These are phyloP conservation scores for Pocillopora damicornis DNA, from an alignment of 64 coral and sea anemone species.

Conservation along the genomic window DNA sequence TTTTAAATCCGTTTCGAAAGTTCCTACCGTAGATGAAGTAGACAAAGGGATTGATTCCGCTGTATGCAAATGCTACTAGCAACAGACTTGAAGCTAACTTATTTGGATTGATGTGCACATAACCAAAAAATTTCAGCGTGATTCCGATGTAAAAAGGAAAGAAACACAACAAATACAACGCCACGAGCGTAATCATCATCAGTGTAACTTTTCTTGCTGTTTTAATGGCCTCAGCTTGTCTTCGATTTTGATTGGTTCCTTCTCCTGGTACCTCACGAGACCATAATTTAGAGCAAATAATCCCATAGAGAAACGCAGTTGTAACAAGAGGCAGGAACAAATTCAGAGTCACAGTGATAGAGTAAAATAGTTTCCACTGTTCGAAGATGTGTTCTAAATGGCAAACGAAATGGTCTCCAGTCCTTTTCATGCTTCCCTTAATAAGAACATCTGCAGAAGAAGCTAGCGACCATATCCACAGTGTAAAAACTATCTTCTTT, in stretches of 20 bases:
- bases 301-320: not conserved
- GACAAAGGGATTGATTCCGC: not conserved
- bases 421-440: not conserved
- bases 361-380: not conserved
- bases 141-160: not conserved
- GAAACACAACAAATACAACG: not conserved
- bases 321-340: not conserved
- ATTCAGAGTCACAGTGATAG: not conserved
- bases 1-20: not conserved
- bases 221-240: not conserved
- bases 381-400: no score
- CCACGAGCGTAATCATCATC: conserved; percentile 1
- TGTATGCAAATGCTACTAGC: not conserved
- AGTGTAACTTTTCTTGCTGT: not conserved
- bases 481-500: not conserved
- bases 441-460: not conserved
- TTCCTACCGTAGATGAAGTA: not conserved
- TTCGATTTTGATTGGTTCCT: not conserved
- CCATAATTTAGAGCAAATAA: not conserved
- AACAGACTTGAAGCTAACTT: not conserved
- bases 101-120: not conserved
- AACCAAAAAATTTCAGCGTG: not conserved
- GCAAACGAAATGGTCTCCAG: not conserved
- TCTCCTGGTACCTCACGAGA: not conserved
- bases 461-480: not conserved